phyloP scores from a whole-genome alignment of 2,797 vertebrate species.

The Danio tinwini region DNA sequence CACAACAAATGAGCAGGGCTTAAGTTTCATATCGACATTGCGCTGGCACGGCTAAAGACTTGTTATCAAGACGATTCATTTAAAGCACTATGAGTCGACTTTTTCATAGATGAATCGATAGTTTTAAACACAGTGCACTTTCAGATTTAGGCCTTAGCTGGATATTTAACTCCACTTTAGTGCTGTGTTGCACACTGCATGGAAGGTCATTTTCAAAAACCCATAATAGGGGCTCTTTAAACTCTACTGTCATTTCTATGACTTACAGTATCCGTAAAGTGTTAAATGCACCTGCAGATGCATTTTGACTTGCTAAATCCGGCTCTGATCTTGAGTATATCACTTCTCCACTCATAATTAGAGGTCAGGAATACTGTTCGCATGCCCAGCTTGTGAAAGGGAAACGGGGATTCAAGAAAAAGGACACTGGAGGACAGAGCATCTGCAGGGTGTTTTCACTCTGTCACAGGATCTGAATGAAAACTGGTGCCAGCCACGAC shows the following conservation, averaged over 20 bases:
- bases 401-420: slow-evolving; percentile 16
- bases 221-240: no score
- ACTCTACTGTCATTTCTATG: not conserved
- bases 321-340: not conserved
- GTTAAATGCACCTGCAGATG: not conserved
- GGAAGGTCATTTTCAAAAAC: no score
- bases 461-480: slow-evolving; percentile 21
- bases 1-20: no score
- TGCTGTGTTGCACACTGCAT: no score
- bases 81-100: no score
- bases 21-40: no score
- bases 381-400: not conserved
- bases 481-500: not conserved
- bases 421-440: slow-evolving; percentile 22
- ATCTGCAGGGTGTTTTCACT: slow-evolving; percentile 38
- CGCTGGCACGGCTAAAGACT: no score
- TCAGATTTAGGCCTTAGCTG: no score
- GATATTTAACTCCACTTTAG: no score
- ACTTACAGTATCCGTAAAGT: not conserved
- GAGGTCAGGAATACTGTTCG: slow-evolving; percentile 9
- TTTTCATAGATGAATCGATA: no score
- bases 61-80: no score
- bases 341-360: slow-evolving; percentile 18
- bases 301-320: not conserved
- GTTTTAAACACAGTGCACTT: no score